Evolutionary conservation across 2,113 vertebrate species (phyloP), one percentile per base, ranked within the genome.

Genomic region (Enhydra lutris): DNA sequence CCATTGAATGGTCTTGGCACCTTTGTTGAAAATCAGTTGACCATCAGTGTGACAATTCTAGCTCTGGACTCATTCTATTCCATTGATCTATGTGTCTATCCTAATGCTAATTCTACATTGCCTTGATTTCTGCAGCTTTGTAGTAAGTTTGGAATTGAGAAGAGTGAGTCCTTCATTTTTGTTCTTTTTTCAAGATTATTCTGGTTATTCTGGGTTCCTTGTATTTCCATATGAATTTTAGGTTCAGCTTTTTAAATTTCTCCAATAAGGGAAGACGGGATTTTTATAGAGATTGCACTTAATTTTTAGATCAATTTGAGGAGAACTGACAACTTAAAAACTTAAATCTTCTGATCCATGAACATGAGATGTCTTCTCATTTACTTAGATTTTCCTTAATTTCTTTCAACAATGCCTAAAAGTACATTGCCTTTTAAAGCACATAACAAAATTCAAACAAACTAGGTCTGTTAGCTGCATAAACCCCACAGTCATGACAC

Each of bases 161-260:
- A 87, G 5, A n/a, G 2, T 71, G 23, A 80, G 12, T 87, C 11
- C 21, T 76, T n/a, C 15, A 15, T n/a, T 90, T 96, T 47, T 74
- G 24, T 47, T 86, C 13, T 65, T 59, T 78, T 81, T 81, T 81
- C 34, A 78, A 73, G 13, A 57, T 73, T 63, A 1, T 92, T 83
- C 79, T 74, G 12, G 31, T 36, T 84, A 11, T 73, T 73, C 63
- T 85, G 61, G 31, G 24, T 39, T 5, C 29, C 52, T 59, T 95
- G n/a, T 21, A 80, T 89, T 92, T 89, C 39, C 36, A n/a, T 47
- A 50, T 59, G 52, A 85, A 80, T 45, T 97, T 96, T 81, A 86
- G 55, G 24, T 55, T 92, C 34, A 86, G 15, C 59, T 89, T 65
- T 85, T 81, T 79, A 55, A 61, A 63, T 81, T 83, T 89, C 24